phyloP scores from a whole-genome alignment of 2,797 vertebrate species.

The Erithacus rubecula region DNA sequence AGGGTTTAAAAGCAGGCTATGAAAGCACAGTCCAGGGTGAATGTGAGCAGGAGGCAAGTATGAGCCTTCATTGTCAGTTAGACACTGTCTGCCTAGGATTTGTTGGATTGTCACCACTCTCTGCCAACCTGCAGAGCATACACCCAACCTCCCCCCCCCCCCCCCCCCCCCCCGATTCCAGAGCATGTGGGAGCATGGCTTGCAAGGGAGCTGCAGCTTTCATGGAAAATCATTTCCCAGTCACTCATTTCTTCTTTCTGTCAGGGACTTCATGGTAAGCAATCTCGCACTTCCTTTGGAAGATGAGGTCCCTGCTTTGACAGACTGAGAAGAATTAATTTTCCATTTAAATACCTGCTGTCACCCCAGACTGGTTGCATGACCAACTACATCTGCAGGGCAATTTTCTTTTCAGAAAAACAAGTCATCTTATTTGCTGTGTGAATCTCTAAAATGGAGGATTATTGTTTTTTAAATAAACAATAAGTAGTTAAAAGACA shows the following conservation, averaged over 20 bases:
- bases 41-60: not conserved
- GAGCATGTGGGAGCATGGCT: not conserved
- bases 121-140: not conserved
- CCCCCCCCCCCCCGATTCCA: accelerated
- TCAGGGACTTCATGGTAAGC: not conserved
- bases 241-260: not conserved
- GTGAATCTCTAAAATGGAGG: slow-evolving; percentile 12
- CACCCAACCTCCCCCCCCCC: too few relatives aligned
- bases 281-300: slow-evolving; percentile 23
- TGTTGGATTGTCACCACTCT: not conserved
- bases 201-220: not conserved
- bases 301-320: slow-evolving; percentile 20
- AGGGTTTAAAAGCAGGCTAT: not conserved
- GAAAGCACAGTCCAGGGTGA: not conserved
- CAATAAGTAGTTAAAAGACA: slow-evolving; percentile 17
- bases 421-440: slow-evolving; percentile 5
- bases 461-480: not conserved
- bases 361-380: slow-evolving; percentile 19
- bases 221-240: not conserved
- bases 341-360: slow-evolving; percentile 48
- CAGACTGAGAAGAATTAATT: slow-evolving; percentile 54
- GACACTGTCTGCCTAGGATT: not conserved
- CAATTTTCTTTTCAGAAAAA: slow-evolving; percentile 37
- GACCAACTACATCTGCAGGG: slow-evolving; percentile 19
- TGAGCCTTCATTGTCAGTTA: not conserved